Evolutionary conservation across 2,888 invertebrate species (phyloP).

Genomic region (Eumacrocentrus americanus): DNA sequence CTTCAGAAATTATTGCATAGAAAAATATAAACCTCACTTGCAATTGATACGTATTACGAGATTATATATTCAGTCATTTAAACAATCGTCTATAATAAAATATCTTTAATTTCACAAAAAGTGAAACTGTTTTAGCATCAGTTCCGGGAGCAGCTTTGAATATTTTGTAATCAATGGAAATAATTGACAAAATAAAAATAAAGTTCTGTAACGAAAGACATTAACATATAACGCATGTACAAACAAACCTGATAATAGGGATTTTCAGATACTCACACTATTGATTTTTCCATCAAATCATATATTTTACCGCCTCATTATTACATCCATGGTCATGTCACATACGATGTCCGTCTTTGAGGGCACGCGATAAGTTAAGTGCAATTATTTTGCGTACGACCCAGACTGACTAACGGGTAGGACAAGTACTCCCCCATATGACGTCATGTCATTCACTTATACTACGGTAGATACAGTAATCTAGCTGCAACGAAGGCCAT

Average conservation of each 20-base stretch:
- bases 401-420: conserved; percentile 4
- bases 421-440: conserved; percentile 23
- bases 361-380: conserved; percentile 32
- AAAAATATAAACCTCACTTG: no score
- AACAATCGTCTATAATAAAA: no score
- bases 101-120: no score
- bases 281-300: neutral
- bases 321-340: neutral
- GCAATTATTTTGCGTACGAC: conserved; percentile 36
- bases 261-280: neutral
- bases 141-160: no score
- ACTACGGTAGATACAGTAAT: neutral
- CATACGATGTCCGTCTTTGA: conserved; percentile 18
- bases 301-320: neutral
- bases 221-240: no score
- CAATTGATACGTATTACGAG: no score
- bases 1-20: no score
- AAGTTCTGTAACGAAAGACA: no score
- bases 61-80: no score
- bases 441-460: neutral
- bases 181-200: no score
- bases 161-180: no score
- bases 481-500: neutral
- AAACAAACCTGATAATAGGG: neutral
- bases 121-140: no score